Evolutionary conservation across 2,797 vertebrate species (phyloP), one percentile per base, ranked within the genome.

Genomic region (Eulemur rubriventer): DNA sequence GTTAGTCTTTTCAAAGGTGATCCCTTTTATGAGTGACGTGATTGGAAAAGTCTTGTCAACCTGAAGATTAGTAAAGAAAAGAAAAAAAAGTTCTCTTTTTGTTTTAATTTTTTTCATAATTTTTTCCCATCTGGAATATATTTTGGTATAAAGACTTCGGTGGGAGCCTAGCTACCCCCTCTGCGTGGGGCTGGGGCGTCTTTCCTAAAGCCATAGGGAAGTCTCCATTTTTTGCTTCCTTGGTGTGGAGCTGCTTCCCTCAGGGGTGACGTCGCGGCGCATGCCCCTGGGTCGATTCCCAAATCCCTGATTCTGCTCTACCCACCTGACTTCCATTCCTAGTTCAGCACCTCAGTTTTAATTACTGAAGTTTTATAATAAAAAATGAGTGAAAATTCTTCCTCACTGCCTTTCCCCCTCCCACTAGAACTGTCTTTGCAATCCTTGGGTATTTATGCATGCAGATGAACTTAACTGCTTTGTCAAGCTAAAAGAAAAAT

Each of bases 141-240:
- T 24, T 46, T 69, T 35, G 61, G 61, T 41, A 4, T 11, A 6
- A 70, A 8, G n/a, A 61, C n/a, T 61, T 4, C 12, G 50, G 13
- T 38, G 63, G 63, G 69, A 9, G 30, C 48, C 41, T 38, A 7
- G 14, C 22, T 35, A 8, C 28, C 4, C 26, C 12, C 43, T 67
- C 20, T 57, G 20, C 22, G 0, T 69, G 63, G 30, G 18, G 26
- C 35, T 3, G 0, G 57, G 38, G 7, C 6, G 9, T n/a, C 75
- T 26, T 17, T 43, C 30, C 22, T 55, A 7, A 6, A 16, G 7
- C 7, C n/a, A 6, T 14, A 0, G 20, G 26, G 35, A 55, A 50
- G 48, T 14, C 48, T n/a, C 35, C 3, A 0, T n/a, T 65, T 38
- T 41, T 43, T 9, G 41, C 48, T 55, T 55, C 17, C 35, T 22